A percentile compares a stretch with the other conserved stretches of the same genome.
Conservation (phyloP, 1,140 invertebrate species). For the Leguminivora glycinivorella region DNA sequence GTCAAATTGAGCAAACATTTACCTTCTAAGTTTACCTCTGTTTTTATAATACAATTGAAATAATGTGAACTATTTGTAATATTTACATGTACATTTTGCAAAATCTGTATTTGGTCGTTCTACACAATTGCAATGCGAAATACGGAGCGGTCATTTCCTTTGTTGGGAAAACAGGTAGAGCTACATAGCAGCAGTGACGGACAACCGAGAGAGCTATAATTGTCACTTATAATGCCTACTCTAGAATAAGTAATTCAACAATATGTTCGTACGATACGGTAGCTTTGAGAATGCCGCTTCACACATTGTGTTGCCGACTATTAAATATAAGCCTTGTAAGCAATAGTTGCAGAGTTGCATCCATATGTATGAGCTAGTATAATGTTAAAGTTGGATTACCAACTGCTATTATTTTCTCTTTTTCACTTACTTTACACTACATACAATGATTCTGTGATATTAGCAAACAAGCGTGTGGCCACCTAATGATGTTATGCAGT, state of each 20-base stretch:
- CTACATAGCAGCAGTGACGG: not conserved
- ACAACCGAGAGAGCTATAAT: not conserved
- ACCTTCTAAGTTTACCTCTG: not conserved
- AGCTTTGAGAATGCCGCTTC: slow-evolving; percentile 1
- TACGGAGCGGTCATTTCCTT: not conserved
- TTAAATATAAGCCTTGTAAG: not conserved
- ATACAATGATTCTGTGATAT: no score
- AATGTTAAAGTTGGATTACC: no score
- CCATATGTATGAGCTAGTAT: not conserved
- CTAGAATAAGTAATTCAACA: slow-evolving; percentile 10
- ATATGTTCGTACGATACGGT: not conserved
- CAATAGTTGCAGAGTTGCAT: not conserved
- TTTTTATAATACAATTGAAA: not conserved
- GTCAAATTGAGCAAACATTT: no score
- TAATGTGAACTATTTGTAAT: not conserved
- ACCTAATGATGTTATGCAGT: no score
- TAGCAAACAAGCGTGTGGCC: no score
- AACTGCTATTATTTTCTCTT: no score
- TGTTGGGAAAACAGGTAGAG: slow-evolving; percentile 5
- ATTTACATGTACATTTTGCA: not conserved
- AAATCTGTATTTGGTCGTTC: not conserved
- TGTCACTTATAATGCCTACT: slow-evolving; percentile 2
- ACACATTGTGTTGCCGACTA: not conserved
- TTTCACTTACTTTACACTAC: no score
- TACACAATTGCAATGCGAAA: not conserved